A percentile compares a stretch with the other conserved stretches of the same genome.
Conservation (phyloP, 2,113 vertebrate species). For the Lates calcarifer region DNA sequence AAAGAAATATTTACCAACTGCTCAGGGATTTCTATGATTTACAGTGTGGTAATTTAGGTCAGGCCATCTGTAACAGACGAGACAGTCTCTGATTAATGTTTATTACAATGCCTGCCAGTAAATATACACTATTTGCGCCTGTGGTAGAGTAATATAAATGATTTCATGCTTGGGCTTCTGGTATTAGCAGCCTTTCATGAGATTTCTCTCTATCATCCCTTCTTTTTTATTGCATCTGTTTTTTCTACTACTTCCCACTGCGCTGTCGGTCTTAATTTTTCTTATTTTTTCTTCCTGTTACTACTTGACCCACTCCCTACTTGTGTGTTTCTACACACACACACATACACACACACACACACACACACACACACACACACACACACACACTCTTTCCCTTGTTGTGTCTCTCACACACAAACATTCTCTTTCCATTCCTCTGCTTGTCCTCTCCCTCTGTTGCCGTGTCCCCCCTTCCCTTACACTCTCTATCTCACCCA, state of each 20-base stretch:
- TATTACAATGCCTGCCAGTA: constrained; percentile 58
- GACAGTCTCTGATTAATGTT: constrained; percentile 66
- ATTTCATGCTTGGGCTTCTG: constrained; percentile 60
- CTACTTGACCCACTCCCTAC: constrained; percentile 4
- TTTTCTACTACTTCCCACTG: constrained; percentile 14
- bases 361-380: neutral
- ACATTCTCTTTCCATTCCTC: constrained; percentile 12
- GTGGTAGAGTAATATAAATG: constrained; percentile 57
- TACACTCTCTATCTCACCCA: constrained; percentile 41
- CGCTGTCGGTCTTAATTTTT: constrained; percentile 20
- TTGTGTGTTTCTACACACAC: constrained; percentile 24
- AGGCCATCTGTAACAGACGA: constrained; percentile 59
- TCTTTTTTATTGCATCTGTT: constrained; percentile 46
- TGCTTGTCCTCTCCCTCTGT: constrained; percentile 10
- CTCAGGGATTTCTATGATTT: constrained; percentile 62
- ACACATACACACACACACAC: neutral
- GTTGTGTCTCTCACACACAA: neutral
- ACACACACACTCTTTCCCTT: neutral
- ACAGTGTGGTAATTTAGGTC: constrained; percentile 67
- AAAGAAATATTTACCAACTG: constrained; percentile 71
- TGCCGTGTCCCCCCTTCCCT: neutral
- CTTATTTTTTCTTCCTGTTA: constrained; percentile 12
- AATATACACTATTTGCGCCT: constrained; percentile 56
- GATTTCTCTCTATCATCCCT: constrained; percentile 31
- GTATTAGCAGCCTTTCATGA: constrained; percentile 38